A percentile compares a stretch with the other conserved stretches of the same genome.
Conservation (phyloP, 2,113 vertebrate species). For the Tapirus terrestris region DNA sequence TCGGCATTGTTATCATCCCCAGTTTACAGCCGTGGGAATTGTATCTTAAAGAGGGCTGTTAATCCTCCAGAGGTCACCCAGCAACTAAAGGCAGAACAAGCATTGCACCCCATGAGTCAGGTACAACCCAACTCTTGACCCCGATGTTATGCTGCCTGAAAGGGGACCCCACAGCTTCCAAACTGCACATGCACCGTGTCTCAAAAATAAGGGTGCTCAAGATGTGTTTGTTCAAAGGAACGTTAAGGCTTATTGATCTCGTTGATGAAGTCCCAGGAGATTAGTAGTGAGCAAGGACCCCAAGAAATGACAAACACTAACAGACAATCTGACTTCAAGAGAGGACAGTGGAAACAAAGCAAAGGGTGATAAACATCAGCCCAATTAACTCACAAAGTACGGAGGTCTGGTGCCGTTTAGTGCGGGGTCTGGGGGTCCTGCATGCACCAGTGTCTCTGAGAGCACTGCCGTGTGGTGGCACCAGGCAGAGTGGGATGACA, state of each 20-base stretch:
- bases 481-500: rapidly evolving
- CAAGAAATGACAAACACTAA: neutral
- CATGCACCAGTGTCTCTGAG: rapidly evolving
- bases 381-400: neutral
- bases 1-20: neutral
- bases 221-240: neutral
- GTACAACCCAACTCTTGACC: neutral
- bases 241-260: neutral
- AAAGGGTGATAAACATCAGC: neutral
- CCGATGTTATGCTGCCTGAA: neutral
- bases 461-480: rapidly evolving
- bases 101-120: rapidly evolving
- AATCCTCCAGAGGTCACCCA: neutral
- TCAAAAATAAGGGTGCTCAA: neutral
- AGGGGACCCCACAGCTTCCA: neutral
- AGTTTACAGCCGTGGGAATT: neutral
- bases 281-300: neutral
- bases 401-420: neutral
- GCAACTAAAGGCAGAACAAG: neutral
- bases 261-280: neutral
- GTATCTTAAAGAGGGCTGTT: neutral
- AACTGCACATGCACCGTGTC: neutral
- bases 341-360: neutral
- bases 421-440: neutral
- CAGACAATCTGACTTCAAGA: neutral